Percentiles rank a stretch among this genome's conserved stretches.
Conservation (phyloP, 2,888 invertebrate genomes). For the Agelastica alni region DNA sequence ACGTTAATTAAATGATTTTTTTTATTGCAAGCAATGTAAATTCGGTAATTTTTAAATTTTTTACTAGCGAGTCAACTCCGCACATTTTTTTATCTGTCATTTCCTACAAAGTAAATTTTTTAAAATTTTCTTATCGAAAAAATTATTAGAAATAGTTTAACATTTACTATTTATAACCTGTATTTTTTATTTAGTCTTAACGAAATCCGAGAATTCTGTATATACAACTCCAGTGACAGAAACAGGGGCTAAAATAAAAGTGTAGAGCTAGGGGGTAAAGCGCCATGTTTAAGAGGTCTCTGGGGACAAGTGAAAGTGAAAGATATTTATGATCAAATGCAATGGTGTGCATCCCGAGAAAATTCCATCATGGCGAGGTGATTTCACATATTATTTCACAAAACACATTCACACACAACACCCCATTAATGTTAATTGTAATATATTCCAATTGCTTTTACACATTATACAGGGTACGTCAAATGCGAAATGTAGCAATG, state of each 20-base stretch:
- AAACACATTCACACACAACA: conserved; percentile 29
- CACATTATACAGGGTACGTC: conserved; percentile 1
- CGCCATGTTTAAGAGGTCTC: conserved; percentile 28
- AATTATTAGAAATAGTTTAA: no score
- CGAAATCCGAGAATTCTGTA: conserved; percentile 1
- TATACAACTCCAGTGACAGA: conserved; percentile 18
- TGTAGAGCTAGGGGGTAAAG: conserved; percentile 22
- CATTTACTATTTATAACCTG: background rate
- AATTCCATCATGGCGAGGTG: conserved; percentile 35
- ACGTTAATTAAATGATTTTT: no score
- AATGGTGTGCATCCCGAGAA: conserved; percentile 35
- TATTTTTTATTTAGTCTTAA: conserved; percentile 1
- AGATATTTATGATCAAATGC: conserved; percentile 34
- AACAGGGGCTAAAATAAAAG: conserved; percentile 18
- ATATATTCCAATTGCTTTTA: conserved; percentile 35
- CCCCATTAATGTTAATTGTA: conserved; percentile 39
- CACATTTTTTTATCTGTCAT: no score
- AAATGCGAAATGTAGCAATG: no score
- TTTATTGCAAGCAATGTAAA: no score
- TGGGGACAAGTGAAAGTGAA: conserved; percentile 31
- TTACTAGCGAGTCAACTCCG: no score
- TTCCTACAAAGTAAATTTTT: no score
- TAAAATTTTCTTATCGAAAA: no score
- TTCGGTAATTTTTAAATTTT: no score
- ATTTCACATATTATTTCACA: conserved; percentile 42